Percentiles rank a stretch among this genome's conserved stretches.
Evolutionary conservation across 35 echinoderm and acorn worm species (phyloP).

Genomic region (Eucidaris tribuloides): DNA sequence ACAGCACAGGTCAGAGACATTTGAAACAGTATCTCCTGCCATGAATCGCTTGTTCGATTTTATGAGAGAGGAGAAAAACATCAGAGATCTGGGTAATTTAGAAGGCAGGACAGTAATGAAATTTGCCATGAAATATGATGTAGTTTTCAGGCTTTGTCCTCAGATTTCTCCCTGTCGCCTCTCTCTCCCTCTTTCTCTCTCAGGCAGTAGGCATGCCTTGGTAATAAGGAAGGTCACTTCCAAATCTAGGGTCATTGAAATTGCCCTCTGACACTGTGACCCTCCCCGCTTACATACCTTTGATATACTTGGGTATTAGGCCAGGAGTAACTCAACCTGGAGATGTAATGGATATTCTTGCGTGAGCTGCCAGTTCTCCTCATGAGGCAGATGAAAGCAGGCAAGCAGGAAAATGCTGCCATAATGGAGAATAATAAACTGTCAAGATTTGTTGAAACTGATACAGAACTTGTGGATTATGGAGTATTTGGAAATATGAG

Average conservation of each 20-base stretch:
- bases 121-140: no score
- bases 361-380: background rate
- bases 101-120: no score
- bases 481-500: slow-evolving; percentile 17
- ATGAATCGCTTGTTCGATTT: no score
- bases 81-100: no score
- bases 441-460: slow-evolving; percentile 8
- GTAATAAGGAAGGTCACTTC: slow-evolving; percentile 1
- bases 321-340: slow-evolving; percentile 9
- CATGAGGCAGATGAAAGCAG: background rate
- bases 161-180: no score
- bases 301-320: slow-evolving; percentile 12
- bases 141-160: no score
- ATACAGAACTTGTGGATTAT: slow-evolving; percentile 1
- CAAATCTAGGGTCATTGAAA: background rate
- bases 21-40: no score
- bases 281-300: slow-evolving; percentile 1
- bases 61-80: no score
- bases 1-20: no score
- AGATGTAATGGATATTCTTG: background rate
- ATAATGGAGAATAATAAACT: slow-evolving; percentile 26
- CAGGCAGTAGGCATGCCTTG: background rate
- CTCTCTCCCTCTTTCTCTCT: no score
- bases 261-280: background rate
- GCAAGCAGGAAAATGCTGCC: background rate